Evolutionary conservation across 92 coral and sea anemone species (phyloP).

Genomic region (Bergia puertoricense): DNA sequence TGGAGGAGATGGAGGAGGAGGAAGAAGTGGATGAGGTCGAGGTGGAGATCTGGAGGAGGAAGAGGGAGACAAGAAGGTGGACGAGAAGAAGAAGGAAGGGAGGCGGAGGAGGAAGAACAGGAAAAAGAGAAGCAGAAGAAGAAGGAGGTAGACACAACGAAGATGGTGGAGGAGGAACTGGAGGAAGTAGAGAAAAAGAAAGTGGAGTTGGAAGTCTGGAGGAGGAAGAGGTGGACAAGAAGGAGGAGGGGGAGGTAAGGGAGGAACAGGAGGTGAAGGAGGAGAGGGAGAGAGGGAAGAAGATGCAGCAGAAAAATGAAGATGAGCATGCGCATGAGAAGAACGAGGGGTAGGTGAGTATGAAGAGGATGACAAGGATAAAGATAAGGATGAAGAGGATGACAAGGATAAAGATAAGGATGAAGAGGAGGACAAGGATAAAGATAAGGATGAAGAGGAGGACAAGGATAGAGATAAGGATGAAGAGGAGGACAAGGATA

Average conservation of each 20-base stretch:
- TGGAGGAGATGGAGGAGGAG: not conserved
- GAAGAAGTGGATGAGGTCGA: not conserved
- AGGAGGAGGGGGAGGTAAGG: not conserved
- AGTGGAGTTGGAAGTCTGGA: not conserved
- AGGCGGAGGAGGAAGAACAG: not conserved
- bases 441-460: too few species aligned
- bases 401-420: too few species aligned
- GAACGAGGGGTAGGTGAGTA: too few species aligned
- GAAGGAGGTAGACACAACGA: not conserved
- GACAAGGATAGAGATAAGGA: too few species aligned
- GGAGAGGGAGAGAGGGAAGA: too few species aligned
- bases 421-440: too few species aligned
- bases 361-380: too few species aligned
- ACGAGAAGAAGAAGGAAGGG: too few species aligned
- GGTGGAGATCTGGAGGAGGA: not conserved
- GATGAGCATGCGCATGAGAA: too few species aligned
- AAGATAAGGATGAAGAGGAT: too few species aligned
- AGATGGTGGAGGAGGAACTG: not conserved
- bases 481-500: too few species aligned
- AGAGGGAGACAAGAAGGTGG: not conserved
- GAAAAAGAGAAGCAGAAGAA: not conserved
- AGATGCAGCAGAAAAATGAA: too few species aligned
- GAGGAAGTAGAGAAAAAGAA: not conserved
- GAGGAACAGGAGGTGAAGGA: not conserved
- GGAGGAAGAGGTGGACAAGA: not conserved